phyloP scores from a whole-genome alignment of 2,113 vertebrate species.

The Phylloscopus trochiloides region DNA sequence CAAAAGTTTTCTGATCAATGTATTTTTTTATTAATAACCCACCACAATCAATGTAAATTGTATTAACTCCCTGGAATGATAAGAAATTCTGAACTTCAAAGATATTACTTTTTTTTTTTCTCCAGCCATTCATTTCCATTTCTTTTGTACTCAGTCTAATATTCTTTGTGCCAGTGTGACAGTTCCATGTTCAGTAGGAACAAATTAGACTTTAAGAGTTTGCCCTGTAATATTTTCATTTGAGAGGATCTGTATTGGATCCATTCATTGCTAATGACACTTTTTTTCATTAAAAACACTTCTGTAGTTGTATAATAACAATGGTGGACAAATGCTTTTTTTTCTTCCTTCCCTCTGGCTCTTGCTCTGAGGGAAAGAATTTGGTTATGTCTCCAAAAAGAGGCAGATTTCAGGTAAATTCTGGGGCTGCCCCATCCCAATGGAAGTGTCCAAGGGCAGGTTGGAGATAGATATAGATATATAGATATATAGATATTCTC shows the following conservation, averaged over 20 bases:
- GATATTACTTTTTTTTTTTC: neutral
- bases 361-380: neutral
- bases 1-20: neutral
- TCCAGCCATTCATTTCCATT: neutral
- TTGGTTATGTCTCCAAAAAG: neutral
- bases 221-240: neutral
- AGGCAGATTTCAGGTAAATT: neutral
- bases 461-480: neutral
- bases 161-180: neutral
- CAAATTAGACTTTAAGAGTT: neutral
- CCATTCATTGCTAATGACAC: neutral
- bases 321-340: neutral
- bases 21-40: slow-evolving; percentile 32
- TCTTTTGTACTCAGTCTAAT: neutral
- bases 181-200: neutral
- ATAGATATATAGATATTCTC: neutral
- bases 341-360: neutral
- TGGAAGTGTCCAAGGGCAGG: neutral
- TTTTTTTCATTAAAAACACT: neutral
- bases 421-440: neutral
- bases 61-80: neutral
- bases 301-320: neutral
- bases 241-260: neutral
- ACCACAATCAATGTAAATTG: neutral
- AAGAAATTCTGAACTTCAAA: neutral